These are phyloP conservation scores for Nothoprocta perdicaria DNA, from an alignment of 2,113 vertebrate genomes.

Conservation along the genomic window DNA sequence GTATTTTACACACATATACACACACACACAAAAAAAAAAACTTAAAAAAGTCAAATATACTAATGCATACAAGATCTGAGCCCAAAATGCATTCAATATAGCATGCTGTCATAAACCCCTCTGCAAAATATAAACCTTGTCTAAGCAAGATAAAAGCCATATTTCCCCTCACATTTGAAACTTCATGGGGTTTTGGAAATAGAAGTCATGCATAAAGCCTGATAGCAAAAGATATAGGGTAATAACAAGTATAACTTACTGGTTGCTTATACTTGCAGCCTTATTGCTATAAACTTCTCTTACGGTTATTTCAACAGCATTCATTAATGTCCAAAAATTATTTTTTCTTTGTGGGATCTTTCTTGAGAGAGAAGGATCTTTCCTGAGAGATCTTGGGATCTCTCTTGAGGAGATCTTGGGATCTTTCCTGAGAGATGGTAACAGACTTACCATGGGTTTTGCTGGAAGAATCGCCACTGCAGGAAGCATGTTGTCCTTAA, in stretches of 20 bases:
- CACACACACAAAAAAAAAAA: neutral
- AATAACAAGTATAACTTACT: neutral
- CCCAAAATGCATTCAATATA: neutral
- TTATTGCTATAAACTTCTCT: neutral
- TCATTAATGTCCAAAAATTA: neutral
- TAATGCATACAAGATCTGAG: neutral
- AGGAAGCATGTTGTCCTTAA: neutral
- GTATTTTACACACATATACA: neutral
- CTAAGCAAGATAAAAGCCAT: neutral
- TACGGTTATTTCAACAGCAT: neutral
- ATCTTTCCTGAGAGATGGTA: neutral
- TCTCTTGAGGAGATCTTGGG: neutral
- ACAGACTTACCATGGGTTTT: neutral
- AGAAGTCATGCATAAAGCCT: neutral
- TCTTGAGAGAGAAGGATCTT: neutral
- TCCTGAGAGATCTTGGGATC: neutral
- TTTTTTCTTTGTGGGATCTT: neutral
- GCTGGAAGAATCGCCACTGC: neutral
- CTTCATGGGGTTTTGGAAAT: neutral
- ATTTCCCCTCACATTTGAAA: neutral
- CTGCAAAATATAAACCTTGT: neutral
- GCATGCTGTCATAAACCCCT: neutral
- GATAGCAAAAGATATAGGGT: neutral
- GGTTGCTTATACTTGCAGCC: neutral
- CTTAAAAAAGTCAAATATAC: neutral